Evolutionary conservation across 2,113 vertebrate genomes (phyloP), one percentile per base, ranked within the genome.

Genomic region (Leucosticte australis): DNA sequence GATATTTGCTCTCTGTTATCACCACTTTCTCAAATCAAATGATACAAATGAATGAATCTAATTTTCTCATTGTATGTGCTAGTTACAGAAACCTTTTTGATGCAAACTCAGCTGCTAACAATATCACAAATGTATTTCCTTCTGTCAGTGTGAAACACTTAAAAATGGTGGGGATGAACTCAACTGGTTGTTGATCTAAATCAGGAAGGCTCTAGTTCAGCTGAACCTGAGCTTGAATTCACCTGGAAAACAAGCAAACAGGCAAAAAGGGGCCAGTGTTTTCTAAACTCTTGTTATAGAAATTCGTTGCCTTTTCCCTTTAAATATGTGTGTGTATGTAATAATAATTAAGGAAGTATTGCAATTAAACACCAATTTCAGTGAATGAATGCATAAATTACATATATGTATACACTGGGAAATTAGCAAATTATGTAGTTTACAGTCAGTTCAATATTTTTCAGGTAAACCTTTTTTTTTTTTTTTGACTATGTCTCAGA

Each of bases 221-320:
- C 19, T 81, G 35, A 84, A 70, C 8, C 5, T 63, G 56, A 50
- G 59, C 11, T 22, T 83, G 10, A 81, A 62, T 33, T 78, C 12
- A 50, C 30, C 21, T 63, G 24, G 39, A 59, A 78, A 74, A 27
- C 7, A 42, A 59, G n/a, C 10, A 50, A 56, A 24, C 1, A 60
- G 33, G 22, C 7, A 59, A 59, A 12, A 10, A 17, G 2, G 0
- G 2, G 21, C 1, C 23, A 53, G 5, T 2, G 1, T 80, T 56
- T 79, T 69, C 55, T 10, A 23, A 70, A 5, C 2, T 47, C 7
- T 39, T 69, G 8, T 21, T 44, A 11, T 9, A 41, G 12, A 74
- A 57, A 56, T 37, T 69, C 3, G 16, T 77, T 83, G 14, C 3
- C 4, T 60, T 82, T 90, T 70, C 20, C 5, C 3, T 67, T 23